A percentile compares a stretch with the other conserved stretches of the same genome.
Conservation (phyloP, 2,888 invertebrate species). For the Portevinia maculata region DNA sequence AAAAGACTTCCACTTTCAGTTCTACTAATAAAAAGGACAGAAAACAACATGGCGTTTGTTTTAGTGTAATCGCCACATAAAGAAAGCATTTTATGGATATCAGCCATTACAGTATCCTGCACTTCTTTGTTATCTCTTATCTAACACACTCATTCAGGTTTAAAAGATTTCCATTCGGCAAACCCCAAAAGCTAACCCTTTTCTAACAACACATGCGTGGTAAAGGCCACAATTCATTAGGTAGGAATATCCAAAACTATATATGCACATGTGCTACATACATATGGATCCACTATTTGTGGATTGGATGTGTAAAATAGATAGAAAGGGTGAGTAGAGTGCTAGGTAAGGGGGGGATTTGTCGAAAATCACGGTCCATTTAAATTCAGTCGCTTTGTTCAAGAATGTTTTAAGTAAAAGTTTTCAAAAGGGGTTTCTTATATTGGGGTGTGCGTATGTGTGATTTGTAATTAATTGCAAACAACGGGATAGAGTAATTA, state of each 20-base stretch:
- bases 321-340: slow-evolving; percentile 13
- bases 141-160: slow-evolving; percentile 21
- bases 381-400: slow-evolving; percentile 33
- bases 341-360: slow-evolving; percentile 12
- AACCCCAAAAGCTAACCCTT: slow-evolving; percentile 57
- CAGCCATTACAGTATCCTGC: slow-evolving; percentile 31
- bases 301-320: slow-evolving; percentile 30
- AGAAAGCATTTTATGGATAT: slow-evolving; percentile 39
- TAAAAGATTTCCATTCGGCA: slow-evolving; percentile 59
- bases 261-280: slow-evolving; percentile 43
- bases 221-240: slow-evolving; percentile 72
- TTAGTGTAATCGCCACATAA: slow-evolving; percentile 12
- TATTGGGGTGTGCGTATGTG: slow-evolving; percentile 4
- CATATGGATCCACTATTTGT: slow-evolving; percentile 45
- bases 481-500: slow-evolving; percentile 73
- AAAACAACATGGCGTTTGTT: slow-evolving; percentile 43
- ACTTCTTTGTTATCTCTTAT: slow-evolving; percentile 53
- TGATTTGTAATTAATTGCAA: slow-evolving; percentile 69
- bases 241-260: slow-evolving; percentile 51
- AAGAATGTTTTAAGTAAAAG: neutral
- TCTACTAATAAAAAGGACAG: neutral
- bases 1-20: neutral
- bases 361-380: slow-evolving; percentile 65
- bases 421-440: slow-evolving; percentile 24
- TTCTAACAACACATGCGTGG: slow-evolving; percentile 71